Percentiles rank a stretch among this genome's conserved stretches.
phyloP scores from a whole-genome alignment of 2,113 vertebrate species.

The Scomber scombrus region DNA sequence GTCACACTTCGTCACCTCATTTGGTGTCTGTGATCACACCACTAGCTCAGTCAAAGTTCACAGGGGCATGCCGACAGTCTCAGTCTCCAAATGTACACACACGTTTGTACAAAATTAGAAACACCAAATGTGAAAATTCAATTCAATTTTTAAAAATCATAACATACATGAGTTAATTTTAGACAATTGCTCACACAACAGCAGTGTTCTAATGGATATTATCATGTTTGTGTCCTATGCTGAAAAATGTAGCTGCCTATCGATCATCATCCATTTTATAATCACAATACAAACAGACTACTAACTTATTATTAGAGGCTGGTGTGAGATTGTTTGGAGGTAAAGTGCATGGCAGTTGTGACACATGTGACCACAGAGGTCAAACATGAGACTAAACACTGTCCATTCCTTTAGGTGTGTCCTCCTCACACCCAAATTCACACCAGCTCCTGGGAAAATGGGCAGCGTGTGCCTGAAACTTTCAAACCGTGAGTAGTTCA shows the following conservation, averaged over 20 bases:
- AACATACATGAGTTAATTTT: not conserved
- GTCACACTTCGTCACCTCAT: slow-evolving; percentile 71
- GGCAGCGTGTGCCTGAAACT: slow-evolving; percentile 12
- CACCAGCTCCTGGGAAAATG: slow-evolving; percentile 59
- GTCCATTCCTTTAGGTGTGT: slow-evolving; percentile 40
- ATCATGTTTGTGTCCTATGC: not conserved
- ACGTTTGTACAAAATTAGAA: no score
- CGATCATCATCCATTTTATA: not conserved
- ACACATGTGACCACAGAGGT: slow-evolving; percentile 14
- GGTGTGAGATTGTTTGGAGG: not conserved
- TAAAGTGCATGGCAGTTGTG: not conserved
- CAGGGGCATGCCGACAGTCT: slow-evolving; percentile 2
- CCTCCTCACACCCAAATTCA: slow-evolving; percentile 43
- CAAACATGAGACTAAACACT: slow-evolving; percentile 3
- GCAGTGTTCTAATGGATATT: not conserved
- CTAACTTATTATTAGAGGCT: no score
- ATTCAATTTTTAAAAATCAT: no score
- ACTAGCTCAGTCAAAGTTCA: slow-evolving; percentile 44
- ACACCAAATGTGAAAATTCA: no score
- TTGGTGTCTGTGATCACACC: slow-evolving; percentile 70
- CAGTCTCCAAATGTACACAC: not conserved
- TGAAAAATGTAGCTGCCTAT: no score
- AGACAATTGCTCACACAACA: not conserved
- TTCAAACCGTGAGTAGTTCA: slow-evolving; percentile 43
- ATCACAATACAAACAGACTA: not conserved